These are phyloP conservation scores for Sisyra nigra DNA, from an alignment of 2,888 invertebrate species.

Conservation along the genomic window DNA sequence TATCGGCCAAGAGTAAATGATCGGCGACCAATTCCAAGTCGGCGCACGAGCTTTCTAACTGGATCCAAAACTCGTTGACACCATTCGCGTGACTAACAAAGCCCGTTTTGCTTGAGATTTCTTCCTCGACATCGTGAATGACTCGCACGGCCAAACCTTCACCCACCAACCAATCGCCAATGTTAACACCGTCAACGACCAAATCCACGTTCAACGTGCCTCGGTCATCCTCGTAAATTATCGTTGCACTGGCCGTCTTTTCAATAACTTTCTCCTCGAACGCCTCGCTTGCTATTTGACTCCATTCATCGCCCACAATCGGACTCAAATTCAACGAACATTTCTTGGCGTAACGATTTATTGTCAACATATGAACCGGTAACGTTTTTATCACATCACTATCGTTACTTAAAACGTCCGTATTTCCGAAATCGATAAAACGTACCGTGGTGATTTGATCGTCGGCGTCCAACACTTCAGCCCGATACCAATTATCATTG, in stretches of 20 bases:
- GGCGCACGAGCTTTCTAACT: slow-evolving; percentile 41
- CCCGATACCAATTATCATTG: slow-evolving; percentile 86
- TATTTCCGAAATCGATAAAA: slow-evolving; percentile 66
- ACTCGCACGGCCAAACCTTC: slow-evolving; percentile 37
- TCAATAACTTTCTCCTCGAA: slow-evolving; percentile 26
- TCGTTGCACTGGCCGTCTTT: slow-evolving; percentile 16
- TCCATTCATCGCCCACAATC: slow-evolving; percentile 46
- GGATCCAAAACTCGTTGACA: slow-evolving; percentile 58
- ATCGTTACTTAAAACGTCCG: slow-evolving; percentile 51
- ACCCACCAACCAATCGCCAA: slow-evolving; percentile 41
- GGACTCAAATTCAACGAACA: slow-evolving; percentile 53
- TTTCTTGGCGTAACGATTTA: slow-evolving; percentile 40
- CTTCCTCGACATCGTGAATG: slow-evolving; percentile 25
- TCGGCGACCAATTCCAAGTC: slow-evolving; percentile 45
- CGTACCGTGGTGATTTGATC: slow-evolving; percentile 59
- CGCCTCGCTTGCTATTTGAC: slow-evolving; percentile 36
- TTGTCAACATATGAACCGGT: slow-evolving; percentile 36
- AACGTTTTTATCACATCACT: slow-evolving; percentile 42
- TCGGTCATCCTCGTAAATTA: slow-evolving; percentile 36
- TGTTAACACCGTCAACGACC: slow-evolving; percentile 38
- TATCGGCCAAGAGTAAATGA: slow-evolving; percentile 32
- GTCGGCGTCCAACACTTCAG: slow-evolving; percentile 66
- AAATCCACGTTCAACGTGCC: slow-evolving; percentile 47
- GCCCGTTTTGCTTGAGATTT: slow-evolving; percentile 38
- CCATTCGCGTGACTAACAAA: slow-evolving; percentile 51